Conservation (phyloP, 2,888 invertebrate species). For the Euclidia mi region DNA sequence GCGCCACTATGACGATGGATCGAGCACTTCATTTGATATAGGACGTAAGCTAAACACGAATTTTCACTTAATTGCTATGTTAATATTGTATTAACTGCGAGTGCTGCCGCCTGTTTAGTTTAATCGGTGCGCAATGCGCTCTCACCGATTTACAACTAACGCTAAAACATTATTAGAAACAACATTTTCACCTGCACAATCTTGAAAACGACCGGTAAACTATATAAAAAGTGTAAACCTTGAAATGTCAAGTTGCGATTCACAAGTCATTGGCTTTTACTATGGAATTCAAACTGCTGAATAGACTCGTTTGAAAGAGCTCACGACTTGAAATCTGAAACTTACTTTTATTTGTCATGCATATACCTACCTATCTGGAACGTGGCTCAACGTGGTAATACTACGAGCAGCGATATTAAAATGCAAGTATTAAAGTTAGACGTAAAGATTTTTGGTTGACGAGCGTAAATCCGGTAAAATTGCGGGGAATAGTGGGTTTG, state of each 20-base stretch:
- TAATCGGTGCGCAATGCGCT: conserved; percentile 2
- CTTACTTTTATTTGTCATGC: not conserved
- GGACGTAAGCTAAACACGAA: conserved; percentile 56
- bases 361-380: too few species aligned
- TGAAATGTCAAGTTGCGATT: too few species aligned
- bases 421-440: too few species aligned
- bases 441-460: too few species aligned
- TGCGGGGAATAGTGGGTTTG: too few species aligned
- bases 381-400: too few species aligned
- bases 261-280: not conserved
- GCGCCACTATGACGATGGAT: conserved; percentile 51
- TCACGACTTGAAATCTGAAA: conserved; percentile 3
- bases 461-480: too few species aligned
- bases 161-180: not conserved
- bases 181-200: not conserved
- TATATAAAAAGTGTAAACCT: not conserved
- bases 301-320: not conserved
- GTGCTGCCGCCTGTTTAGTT: not conserved
- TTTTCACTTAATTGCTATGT: conserved; percentile 62
- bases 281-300: not conserved
- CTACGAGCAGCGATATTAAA: too few species aligned
- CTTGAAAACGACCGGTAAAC: not conserved
- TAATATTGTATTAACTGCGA: conserved; percentile 35
- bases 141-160: not conserved
- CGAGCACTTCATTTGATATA: conserved; percentile 64